Conservation (phyloP, 2,113 vertebrate species). For the Panthera uncia region DNA sequence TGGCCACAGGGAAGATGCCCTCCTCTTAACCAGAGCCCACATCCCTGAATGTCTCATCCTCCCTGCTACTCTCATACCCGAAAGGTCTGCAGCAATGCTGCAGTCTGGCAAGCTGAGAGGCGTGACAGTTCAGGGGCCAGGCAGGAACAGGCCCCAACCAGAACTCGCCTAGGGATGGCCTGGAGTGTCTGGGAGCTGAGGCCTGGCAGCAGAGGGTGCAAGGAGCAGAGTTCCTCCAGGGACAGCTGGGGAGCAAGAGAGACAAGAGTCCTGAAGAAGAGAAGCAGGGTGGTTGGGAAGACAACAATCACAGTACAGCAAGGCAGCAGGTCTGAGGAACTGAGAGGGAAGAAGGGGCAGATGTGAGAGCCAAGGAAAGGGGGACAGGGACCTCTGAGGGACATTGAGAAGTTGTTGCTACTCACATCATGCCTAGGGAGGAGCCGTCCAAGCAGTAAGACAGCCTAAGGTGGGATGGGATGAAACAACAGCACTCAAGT, state of each 20-base stretch:
- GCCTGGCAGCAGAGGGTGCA: constrained; percentile 87
- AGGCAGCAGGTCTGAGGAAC: not conserved
- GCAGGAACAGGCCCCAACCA: constrained; percentile 85
- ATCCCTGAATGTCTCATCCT: not conserved
- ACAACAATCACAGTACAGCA: not conserved
- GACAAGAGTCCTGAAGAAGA: constrained; percentile 50
- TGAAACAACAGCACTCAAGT: not conserved
- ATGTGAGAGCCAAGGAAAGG: accelerated
- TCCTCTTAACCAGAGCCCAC: not conserved
- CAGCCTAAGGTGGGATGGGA: constrained; percentile 84
- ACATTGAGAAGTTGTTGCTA: constrained; percentile 8
- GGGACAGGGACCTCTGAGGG: not conserved
- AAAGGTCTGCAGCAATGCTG: constrained; percentile 85
- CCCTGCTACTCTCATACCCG: constrained; percentile 81
- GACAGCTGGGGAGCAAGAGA: constrained; percentile 67
- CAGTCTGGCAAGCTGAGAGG: constrained; percentile 87
- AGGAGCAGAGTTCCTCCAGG: constrained; percentile 81
- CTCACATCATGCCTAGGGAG: constrained; percentile 87
- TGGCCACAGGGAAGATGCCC: not conserved
- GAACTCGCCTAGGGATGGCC: constrained; percentile 80
- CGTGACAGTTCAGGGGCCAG: constrained; percentile 85
- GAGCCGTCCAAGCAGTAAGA: constrained; percentile 86
- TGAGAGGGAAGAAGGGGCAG: not conserved
- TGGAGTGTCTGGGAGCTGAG: constrained; percentile 86
- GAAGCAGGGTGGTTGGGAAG: not conserved